Evolutionary conservation across 2,888 invertebrate genomes (phyloP).

Genomic region (Masnerella sp.): DNA sequence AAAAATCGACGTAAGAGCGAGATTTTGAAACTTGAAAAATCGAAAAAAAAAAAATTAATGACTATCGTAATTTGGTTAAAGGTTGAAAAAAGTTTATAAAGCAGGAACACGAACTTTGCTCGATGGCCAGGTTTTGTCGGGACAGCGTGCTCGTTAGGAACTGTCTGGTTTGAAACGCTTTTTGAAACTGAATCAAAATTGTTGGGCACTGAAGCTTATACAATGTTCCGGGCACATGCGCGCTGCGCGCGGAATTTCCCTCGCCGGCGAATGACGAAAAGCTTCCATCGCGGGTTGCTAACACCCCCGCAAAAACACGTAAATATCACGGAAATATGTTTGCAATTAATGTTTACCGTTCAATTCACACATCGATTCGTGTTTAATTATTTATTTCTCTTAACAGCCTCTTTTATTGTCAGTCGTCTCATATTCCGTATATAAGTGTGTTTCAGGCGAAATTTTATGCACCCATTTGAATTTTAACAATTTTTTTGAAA

Average conservation of each 20-base stretch:
- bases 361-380: constrained; percentile 15
- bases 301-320: constrained; percentile 45
- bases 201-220: constrained; percentile 37
- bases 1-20: no score
- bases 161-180: constrained; percentile 40
- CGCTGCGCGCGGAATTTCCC: constrained; percentile 39
- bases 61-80: no score
- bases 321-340: constrained; percentile 38
- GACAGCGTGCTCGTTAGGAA: constrained; percentile 22
- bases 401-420: no score
- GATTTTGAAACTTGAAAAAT: no score
- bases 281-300: constrained; percentile 40
- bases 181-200: constrained; percentile 52
- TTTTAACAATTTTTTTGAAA: no score
- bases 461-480: no score
- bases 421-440: no score
- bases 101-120: constrained; percentile 29
- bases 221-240: constrained; percentile 41
- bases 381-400: constrained; percentile 14
- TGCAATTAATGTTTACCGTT: constrained; percentile 32
- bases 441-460: no score
- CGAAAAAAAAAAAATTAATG: no score
- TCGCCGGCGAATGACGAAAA: constrained; percentile 35
- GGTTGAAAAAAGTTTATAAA: no score
- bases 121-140: constrained; percentile 21